Base-by-base conservation (phyloP, 1,140 invertebrate species). In the Aphaenogaster ashmeadi region DNA sequence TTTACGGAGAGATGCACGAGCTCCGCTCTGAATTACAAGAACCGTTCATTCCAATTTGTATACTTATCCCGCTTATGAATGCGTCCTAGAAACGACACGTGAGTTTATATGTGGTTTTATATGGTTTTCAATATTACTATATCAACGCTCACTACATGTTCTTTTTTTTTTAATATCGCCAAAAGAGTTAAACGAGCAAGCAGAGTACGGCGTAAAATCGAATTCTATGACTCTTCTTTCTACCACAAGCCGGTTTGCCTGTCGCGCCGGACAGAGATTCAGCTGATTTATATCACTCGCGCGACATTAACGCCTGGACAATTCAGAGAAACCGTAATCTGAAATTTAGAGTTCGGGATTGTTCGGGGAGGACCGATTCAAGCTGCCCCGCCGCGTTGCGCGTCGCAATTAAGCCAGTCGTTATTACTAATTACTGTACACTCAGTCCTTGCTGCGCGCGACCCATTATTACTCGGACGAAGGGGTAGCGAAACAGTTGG, bases 351-450 rank as follows among this genome's bases (percentile, higher is more conserved):
- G 79, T n/a, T 36, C 21, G 21, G 36, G 36, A 60, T 81, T 56
- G 21, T 21, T 41, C 21, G n/a, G 36, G 47, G 15, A 21, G 69
- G 38, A 27, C 21, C 27, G 62, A 52, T 50, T 58, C 50, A 11
- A 56, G 50, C 1, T 36, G 38, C 67, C 7, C 8, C 67, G 44
- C 13, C n/a, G 27, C 80, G 21, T 27, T 21, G n/a, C 67, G 80
- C 38, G 9, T 15, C 11, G 80, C 69, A 60, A 62, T 74, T 60
- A 84, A 74, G 44, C 41, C 54, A 44, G n/a, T 27, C 80, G 56
- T 84, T 74, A 84, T 84, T 60, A 75, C 67, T 74, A 83, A 83
- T 84, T 84, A 83, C 67, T 58, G 64, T 47, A 50, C 66, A 83
- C 38, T 50, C 27, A 11, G 52, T 38, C 80, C 66, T n/a, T 18